Percentiles rank a stretch among this genome's conserved stretches.
These are phyloP conservation scores for Holcopasites calliopsidis DNA, from an alignment of 1,140 invertebrate genomes.

Conservation along the genomic window DNA sequence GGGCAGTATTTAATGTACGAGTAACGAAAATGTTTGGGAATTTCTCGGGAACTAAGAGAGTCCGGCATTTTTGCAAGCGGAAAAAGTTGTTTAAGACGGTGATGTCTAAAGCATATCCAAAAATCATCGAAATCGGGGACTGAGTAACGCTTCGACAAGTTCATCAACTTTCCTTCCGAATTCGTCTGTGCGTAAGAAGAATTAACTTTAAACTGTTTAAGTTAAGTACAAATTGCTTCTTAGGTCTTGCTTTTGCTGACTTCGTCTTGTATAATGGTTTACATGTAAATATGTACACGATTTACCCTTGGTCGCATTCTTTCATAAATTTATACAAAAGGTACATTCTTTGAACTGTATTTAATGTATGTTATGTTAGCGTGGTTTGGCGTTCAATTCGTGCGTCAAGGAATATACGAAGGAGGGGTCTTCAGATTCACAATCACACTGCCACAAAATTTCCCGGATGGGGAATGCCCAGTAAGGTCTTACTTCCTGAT, in stretches of 20 bases:
- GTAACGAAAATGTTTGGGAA: no score
- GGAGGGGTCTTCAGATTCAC: conserved; percentile 94
- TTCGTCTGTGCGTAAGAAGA: neutral
- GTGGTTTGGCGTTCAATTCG: conserved; percentile 96
- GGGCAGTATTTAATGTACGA: no score
- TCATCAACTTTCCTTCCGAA: neutral
- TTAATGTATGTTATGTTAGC: conserved; percentile 82
- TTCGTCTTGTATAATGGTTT: conserved; percentile 54
- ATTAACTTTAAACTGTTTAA: conserved; percentile 24
- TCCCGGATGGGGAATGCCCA: conserved; percentile 92
- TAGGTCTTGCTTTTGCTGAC: conserved; percentile 61
- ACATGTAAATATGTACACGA: conserved; percentile 59
- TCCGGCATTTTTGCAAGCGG: no score
- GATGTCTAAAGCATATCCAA: no score
- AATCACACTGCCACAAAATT: conserved; percentile 91
- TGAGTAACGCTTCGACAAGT: no score
- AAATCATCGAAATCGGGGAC: no score
- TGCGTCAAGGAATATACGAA: conserved; percentile 92
- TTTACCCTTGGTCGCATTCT: conserved; percentile 37
- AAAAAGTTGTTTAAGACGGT: no score
- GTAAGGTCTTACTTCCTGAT: conserved; percentile 80
- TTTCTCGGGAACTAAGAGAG: no score
- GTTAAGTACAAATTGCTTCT: conserved; percentile 36
- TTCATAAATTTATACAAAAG: neutral
- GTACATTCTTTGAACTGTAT: conserved; percentile 4